Evolutionary conservation across 2,797 vertebrate species (phyloP), one percentile per base, ranked within the genome.

Genomic region (Tangara arthus): DNA sequence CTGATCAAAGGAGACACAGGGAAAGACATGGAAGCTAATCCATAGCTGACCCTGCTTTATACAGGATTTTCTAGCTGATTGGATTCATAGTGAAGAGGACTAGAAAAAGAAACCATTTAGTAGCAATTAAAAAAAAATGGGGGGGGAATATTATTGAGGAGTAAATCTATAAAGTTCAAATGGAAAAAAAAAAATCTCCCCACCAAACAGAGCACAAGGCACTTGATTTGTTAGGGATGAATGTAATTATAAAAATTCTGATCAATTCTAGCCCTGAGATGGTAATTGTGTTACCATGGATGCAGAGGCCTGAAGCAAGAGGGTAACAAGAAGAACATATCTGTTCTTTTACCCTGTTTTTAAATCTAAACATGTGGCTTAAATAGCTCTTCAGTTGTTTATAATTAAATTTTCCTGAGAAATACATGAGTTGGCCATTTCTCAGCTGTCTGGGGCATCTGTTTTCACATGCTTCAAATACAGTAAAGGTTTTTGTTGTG

Each of bases 401-500:
- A 52, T 90, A 93, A 95, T 96, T 76, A 69, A 65, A 63, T 95
- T 91, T 94, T 53, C 65, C 41, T 88, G 85, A 94, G 72, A 89
- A 75, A 87, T 91, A 47, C 65, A 65, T 32, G 76, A 93, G 37
- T 47, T 93, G 91, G 87, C 41, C 50, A 52, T 90, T 93, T 95
- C 77, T 95, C 85, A 88, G 6, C 52, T 4, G 23, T 92, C 65
- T 89, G 34, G 55, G 66, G 87, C 89, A 95, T 93, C 93, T 95
- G 94, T 90, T 95, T 96, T 86, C 83, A 78, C 70, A 68, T 93
- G 81, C 64, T 93, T 94, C 70, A 94, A 95, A 82, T 42, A 75
- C 49, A 95, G 46, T 81, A 61, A 73, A 65, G 34, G 44, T 52
- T 82, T 68, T 84, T 83, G 19, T 35, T 84, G 44, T 55, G 34